Conservation (phyloP, 35 echinoderm and acorn worm genomes). For the Heliocidaris erythrogramma region DNA sequence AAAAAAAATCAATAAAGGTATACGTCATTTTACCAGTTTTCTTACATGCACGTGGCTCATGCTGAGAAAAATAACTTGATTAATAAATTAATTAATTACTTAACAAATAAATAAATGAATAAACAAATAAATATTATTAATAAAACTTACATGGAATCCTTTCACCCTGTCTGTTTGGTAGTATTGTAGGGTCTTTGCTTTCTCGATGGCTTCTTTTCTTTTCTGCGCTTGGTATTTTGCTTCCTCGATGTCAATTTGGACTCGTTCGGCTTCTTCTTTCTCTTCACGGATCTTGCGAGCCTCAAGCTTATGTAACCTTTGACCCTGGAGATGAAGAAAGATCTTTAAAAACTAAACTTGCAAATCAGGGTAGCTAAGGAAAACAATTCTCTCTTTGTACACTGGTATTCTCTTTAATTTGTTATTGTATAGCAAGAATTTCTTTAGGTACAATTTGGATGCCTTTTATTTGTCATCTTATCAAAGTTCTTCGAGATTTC, state of each 20-base stretch:
- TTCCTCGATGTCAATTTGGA: slow-evolving; percentile 93
- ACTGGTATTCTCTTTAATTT: too few species aligned
- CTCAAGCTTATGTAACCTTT: slow-evolving; percentile 89
- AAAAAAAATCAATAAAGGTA: too few species aligned
- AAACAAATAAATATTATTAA: not conserved
- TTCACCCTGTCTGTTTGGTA: slow-evolving; percentile 98
- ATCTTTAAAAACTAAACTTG: too few species aligned
- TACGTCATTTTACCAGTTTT: too few species aligned
- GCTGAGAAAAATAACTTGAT: not conserved
- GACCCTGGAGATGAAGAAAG: slow-evolving; percentile 69
- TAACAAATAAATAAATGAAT: slow-evolving; percentile 23
- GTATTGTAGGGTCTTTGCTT: slow-evolving; percentile 95
- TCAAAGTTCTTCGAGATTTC: too few species aligned
- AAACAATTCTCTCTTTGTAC: too few species aligned
- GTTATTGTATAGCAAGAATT: too few species aligned
- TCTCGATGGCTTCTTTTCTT: slow-evolving; percentile 94
- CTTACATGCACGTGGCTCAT: not conserved
- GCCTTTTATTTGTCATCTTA: too few species aligned
- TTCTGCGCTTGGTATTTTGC: slow-evolving; percentile 88
- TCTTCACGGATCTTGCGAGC: slow-evolving; percentile 86
- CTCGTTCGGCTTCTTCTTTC: slow-evolving; percentile 84
- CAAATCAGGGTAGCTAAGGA: too few species aligned
- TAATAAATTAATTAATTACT: not conserved
- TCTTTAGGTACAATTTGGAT: too few species aligned
- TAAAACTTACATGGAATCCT: slow-evolving; percentile 93